Base-by-base conservation (phyloP, 2,797 vertebrate genomes). In the Sternotherus odoratus region DNA sequence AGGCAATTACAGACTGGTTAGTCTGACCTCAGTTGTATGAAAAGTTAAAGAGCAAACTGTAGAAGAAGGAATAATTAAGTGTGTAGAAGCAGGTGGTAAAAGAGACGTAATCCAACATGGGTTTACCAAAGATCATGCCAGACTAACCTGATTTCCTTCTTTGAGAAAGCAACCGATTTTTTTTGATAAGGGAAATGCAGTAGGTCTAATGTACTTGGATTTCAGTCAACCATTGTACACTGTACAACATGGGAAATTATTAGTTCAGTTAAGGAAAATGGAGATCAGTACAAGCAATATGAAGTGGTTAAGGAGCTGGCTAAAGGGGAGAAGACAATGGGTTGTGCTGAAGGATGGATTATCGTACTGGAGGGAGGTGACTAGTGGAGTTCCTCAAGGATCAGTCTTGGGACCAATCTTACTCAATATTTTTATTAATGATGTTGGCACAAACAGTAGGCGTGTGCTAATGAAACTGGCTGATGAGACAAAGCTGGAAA, bases 151-250 rank as follows among this genome's bases (percentile, higher is more conserved):
- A 93, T 91, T 92, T 77, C 80, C 91, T 57, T 78, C 94, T 93
- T 82, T 90, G 81, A 39, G 79, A 89, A 95, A 75, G 77, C 95
- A 91, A 94, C 94, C 88, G 82, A 57, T 39, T 94, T 97, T 86
- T 87, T 57, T 95, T 94, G 94, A 87, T 93, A 94, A 95, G 94
- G 89, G 84, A 91, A 91, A 78, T 82, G 77, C 12, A 66, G 80
- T 78, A 95, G 89, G 92, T 93, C 93, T 83, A 63, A 80, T 91
- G 91, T 92, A 10, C 74, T 33, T 54, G 92, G 79, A 36, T 48
- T 83, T 53, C 69, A 86, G 56, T 26, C 75, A 57, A 93, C 28
- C 15, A 2, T 53, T 96, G 96, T 91, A 86, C 87, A 77, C 84
- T 30, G 46, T 93, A 82, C 96, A 87, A 89, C 79, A 63, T 48